Conservation (phyloP, 1,140 invertebrate genomes). For the Chrysopa pallens region DNA sequence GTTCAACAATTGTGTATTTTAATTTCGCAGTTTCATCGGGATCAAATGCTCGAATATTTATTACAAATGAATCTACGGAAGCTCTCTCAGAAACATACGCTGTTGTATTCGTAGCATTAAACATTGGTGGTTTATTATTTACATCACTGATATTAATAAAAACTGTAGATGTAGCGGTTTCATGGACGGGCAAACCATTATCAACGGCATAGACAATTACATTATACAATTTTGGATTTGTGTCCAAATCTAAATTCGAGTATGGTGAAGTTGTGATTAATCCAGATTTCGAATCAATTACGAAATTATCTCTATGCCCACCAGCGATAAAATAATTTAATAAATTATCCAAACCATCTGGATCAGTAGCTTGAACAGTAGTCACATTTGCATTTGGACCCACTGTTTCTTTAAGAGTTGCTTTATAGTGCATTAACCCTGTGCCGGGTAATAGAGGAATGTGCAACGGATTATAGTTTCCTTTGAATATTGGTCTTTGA, state of each 20-base stretch:
- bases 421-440: slow-evolving; percentile 38
- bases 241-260: slow-evolving; percentile 52
- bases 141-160: slow-evolving; percentile 57
- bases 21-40: slow-evolving; percentile 48
- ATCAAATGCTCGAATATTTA: slow-evolving; percentile 45
- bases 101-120: slow-evolving; percentile 42
- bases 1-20: slow-evolving; percentile 46
- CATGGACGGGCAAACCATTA: slow-evolving; percentile 48
- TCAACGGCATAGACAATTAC: slow-evolving; percentile 55
- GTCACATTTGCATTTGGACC: slow-evolving; percentile 47
- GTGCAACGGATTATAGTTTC: slow-evolving; percentile 30
- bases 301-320: slow-evolving; percentile 64
- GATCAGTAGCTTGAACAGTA: slow-evolving; percentile 49
- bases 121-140: slow-evolving; percentile 66
- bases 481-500: slow-evolving; percentile 55
- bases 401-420: slow-evolving; percentile 51
- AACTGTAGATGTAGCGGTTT: slow-evolving; percentile 56
- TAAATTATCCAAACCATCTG: slow-evolving; percentile 50
- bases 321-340: slow-evolving; percentile 52
- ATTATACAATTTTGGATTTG: slow-evolving; percentile 42
- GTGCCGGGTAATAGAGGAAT: slow-evolving; percentile 20
- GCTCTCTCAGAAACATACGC: slow-evolving; percentile 53
- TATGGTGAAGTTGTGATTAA: slow-evolving; percentile 53
- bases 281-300: slow-evolving; percentile 50
- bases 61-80: slow-evolving; percentile 39